Evolutionary conservation across 2,888 invertebrate species (phyloP), one percentile per base, ranked within the genome.

Genomic region (Atherix ibis): DNA sequence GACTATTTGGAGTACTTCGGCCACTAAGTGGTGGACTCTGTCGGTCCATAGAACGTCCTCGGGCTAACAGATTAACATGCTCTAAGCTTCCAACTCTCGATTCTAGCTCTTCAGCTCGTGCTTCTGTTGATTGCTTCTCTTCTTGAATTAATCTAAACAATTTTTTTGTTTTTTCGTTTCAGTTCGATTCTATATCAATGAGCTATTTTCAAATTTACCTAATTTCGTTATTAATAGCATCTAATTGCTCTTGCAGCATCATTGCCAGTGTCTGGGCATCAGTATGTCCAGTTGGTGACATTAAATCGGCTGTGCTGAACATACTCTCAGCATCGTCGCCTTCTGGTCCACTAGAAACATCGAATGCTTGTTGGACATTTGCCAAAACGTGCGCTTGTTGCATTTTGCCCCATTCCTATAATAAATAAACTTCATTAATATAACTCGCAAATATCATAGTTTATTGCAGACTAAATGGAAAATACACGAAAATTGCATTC

Each of bases 151-250:
- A 66, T 5, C 70, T 50, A 14, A 22, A n/a, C n/a, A n/a, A n/a
- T n/a, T n/a, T n/a, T n/a, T n/a, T n/a, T n/a, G n/a, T n/a, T n/a
- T n/a, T n/a, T n/a, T n/a, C n/a, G n/a, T n/a, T n/a, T n/a, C n/a
- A n/a, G n/a, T n/a, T n/a, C n/a, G n/a, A n/a, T n/a, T n/a, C n/a
- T n/a, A n/a, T 22, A 8, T 22, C 22, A 22, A 8, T 22, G 22
- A 22, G 10, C 22, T 26, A 18, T 34, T 10, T 16, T 19, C 9
- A 18, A 24, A 30, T 29, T 18, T 42, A 47, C 51, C 59, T 73
- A 51, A 98, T 99, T 71, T 99, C 98, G 51, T 95, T 95, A 66
- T 99, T 98, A 62, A 99, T 99, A 53, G 97, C 98, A 67, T 99
- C 97, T 43, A 99, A 69, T 63, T 98, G 95, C 53, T 99, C 97